These are phyloP conservation scores for Euphonia xanthogaster DNA, from an alignment of 2,797 vertebrate genomes.

Conservation along the genomic window DNA sequence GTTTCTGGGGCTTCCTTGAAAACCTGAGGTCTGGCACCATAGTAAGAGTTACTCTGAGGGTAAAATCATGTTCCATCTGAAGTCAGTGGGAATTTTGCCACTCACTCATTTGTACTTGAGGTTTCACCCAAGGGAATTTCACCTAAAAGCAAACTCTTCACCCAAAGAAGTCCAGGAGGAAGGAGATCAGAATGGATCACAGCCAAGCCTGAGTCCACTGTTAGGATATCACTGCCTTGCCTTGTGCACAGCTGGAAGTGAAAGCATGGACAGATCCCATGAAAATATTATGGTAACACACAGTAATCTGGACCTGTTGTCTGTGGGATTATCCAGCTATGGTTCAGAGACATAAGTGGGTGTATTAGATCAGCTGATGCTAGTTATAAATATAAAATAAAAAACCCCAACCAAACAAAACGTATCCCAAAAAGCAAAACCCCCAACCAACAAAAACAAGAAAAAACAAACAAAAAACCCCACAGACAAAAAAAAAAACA, in stretches of 20 bases:
- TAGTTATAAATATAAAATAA: neutral
- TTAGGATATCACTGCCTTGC: neutral
- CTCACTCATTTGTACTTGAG: neutral
- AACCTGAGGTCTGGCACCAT: neutral
- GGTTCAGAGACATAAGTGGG: neutral
- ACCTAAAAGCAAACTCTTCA: neutral
- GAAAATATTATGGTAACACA: neutral
- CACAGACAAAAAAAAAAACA: neutral
- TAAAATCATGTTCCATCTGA: neutral
- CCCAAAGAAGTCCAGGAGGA: neutral
- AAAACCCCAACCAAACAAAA: neutral
- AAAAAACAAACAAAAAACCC: neutral
- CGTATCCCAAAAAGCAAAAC: neutral
- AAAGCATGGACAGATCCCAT: neutral
- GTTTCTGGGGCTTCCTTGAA: neutral
- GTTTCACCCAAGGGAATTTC: neutral
- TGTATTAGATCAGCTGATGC: neutral
- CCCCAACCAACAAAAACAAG: neutral
- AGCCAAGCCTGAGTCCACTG: neutral
- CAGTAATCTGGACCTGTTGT: neutral
- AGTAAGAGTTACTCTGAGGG: neutral
- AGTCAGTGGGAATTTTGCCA: neutral
- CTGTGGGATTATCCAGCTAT: neutral
- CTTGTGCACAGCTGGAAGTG: neutral
- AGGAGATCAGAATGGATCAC: neutral